Conservation (phyloP, 2,797 vertebrate species). For the Loriculus beryllinus region DNA sequence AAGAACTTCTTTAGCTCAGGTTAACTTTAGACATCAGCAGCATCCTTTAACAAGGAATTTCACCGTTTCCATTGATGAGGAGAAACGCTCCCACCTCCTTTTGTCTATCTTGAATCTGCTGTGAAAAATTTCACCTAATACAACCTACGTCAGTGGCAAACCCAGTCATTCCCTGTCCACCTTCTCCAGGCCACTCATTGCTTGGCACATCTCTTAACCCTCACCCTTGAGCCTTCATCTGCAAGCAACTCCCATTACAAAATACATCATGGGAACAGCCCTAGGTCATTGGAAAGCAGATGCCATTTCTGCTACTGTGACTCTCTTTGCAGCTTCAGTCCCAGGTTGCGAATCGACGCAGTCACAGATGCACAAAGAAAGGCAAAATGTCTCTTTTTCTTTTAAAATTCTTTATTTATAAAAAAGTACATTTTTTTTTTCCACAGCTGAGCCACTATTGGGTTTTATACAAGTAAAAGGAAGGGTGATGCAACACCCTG, state of each 20-base stretch:
- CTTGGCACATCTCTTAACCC: neutral
- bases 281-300: rapidly evolving
- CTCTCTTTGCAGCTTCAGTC: neutral
- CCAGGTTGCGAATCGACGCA: neutral
- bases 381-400: neutral
- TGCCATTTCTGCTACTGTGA: neutral
- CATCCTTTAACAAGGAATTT: neutral
- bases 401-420: constrained; percentile 84
- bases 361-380: neutral
- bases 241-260: neutral
- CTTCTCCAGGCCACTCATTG: neutral
- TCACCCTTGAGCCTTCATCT: neutral
- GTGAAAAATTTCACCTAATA: neutral
- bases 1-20: neutral
- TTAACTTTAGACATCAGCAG: neutral
- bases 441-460: constrained; percentile 75
- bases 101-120: neutral
- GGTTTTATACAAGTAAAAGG: constrained; percentile 79
- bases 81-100: neutral
- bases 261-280: neutral
- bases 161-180: neutral
- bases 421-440: constrained; percentile 80
- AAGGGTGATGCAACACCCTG: constrained; percentile 65
- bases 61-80: neutral
- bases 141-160: neutral